Evolutionary conservation across 35 echinoderm and acorn worm species (phyloP), one percentile per base, ranked within the genome.

Genomic region (Apostichopus parvimensis): DNA sequence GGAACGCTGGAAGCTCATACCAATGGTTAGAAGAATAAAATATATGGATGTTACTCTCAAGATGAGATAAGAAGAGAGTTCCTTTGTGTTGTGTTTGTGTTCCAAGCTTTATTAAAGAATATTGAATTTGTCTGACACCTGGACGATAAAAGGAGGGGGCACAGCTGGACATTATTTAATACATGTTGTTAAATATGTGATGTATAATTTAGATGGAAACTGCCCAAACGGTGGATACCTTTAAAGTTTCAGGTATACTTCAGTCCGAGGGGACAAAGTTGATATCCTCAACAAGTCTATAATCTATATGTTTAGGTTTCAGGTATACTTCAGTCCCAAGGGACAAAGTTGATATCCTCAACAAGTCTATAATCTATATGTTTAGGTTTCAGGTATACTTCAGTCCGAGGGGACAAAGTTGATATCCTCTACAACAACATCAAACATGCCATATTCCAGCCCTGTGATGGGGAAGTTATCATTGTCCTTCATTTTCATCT

Each of bases 351-450:
- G 96, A 98, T 78, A 98, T 98, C 90, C 83, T 98, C 0, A 95
- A 98, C 53, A 98, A 98, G 2, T 45, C 34, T 45, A 4, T 45
- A 45, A 45, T 45, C 34, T 45, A 45, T 45, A 45, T 45, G 34
- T 85, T 6, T 89, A 98, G 96, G 96, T 86, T 98, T 98, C 92
- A 84, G 96, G 54, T 98, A 95, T 59, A 98, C 96, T 25, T 98
- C 96, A 45, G 95, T 98, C 28, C 90, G 96, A 25, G 96, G 96
- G 6, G 96, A 98, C 88, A 98, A 98, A 64, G 96, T 98, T 6
- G 96, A 98, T 78, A 98, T 98, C 90, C 83, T 98, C 0, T 98
- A 98, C 53, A 98, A 98, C 79, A 98, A 98, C 91, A 98, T 98
- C 93, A 95, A 95, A 82, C 94, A 98, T 26, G 96, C 96, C 87